Evolutionary conservation across 2,888 invertebrate genomes (phyloP).

Genomic region (Clitarchus hookeri): DNA sequence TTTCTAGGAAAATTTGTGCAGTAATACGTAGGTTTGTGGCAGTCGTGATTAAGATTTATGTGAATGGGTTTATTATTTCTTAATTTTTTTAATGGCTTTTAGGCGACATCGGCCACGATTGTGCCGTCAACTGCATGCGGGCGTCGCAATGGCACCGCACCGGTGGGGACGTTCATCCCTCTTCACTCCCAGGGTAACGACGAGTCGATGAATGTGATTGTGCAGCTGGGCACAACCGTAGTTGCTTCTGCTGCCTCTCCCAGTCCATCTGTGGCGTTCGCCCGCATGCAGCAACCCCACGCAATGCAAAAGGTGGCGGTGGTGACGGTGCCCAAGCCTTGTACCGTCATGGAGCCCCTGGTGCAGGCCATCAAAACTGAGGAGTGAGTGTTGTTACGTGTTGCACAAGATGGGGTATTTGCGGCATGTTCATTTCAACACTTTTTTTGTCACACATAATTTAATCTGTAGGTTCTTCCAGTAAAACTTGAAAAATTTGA

Average conservation of each 20-base stretch:
- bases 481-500: too few species aligned
- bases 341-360: neutral
- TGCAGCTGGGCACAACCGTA: conserved; percentile 48
- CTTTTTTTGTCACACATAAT: too few species aligned
- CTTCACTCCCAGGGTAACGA: conserved; percentile 31
- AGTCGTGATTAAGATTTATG: too few species aligned
- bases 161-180: conserved; percentile 32
- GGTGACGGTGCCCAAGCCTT: conserved; percentile 22
- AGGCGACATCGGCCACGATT: conserved; percentile 31
- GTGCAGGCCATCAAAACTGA: neutral
- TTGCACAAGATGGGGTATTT: neutral
- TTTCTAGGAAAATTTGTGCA: too few species aligned
- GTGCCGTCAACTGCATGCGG: conserved; percentile 29
- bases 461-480: too few species aligned
- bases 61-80: too few species aligned
- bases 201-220: conserved; percentile 51
- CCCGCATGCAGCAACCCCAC: neutral
- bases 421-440: too few species aligned
- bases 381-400: neutral
- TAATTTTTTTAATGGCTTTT: too few species aligned
- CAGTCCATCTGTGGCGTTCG: neutral
- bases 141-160: conserved; percentile 22
- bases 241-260: conserved; percentile 29
- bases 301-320: conserved; percentile 17
- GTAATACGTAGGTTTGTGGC: too few species aligned